Evolutionary conservation across 2,797 vertebrate genomes (phyloP).

Genomic region (Myotis pilosus): DNA sequence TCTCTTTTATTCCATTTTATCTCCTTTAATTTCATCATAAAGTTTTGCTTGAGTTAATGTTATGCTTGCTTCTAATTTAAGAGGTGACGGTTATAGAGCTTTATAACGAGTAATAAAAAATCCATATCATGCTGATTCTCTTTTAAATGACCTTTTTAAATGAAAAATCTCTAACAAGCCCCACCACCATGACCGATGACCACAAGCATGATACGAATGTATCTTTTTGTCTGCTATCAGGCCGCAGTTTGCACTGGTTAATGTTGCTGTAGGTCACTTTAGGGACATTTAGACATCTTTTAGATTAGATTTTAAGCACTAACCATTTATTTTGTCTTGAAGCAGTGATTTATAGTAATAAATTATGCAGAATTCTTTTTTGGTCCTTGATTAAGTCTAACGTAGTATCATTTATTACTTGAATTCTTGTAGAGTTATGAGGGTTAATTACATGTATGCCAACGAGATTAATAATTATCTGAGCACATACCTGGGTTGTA

Average conservation of each 20-base stretch:
- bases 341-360: slow-evolving; percentile 78
- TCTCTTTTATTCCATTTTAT: neutral
- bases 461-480: slow-evolving; percentile 71
- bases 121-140: slow-evolving; percentile 35
- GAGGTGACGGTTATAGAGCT: neutral
- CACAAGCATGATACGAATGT: neutral
- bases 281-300: slow-evolving; percentile 74
- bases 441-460: slow-evolving; percentile 77
- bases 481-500: neutral
- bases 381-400: slow-evolving; percentile 78
- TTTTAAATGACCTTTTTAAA: slow-evolving; percentile 44
- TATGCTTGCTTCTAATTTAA: neutral
- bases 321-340: slow-evolving; percentile 81
- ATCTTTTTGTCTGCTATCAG: slow-evolving; percentile 49
- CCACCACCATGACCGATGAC: neutral
- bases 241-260: slow-evolving; percentile 51
- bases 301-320: slow-evolving; percentile 73
- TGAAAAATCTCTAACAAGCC: neutral
- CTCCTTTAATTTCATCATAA: slow-evolving; percentile 12
- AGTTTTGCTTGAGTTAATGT: slow-evolving; percentile 54
- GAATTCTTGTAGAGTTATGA: slow-evolving; percentile 74
- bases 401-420: slow-evolving; percentile 74
- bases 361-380: slow-evolving; percentile 77
- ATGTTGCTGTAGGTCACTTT: slow-evolving; percentile 50
- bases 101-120: slow-evolving; percentile 57